Base-by-base conservation (phyloP, 2,888 invertebrate genomes). In the Deilephila porcellus region DNA sequence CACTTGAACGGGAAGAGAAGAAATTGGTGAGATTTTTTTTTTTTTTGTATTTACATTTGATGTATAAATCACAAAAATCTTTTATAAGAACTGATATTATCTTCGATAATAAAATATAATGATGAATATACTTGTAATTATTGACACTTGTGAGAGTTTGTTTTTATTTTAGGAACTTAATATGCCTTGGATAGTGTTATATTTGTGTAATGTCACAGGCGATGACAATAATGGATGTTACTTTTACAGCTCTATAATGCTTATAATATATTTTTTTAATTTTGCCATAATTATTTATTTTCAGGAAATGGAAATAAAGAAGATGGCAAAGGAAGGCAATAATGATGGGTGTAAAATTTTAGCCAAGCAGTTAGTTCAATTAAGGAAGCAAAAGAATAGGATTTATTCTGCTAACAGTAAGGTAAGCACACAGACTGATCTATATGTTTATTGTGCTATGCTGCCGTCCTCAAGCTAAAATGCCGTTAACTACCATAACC, bases 1-100 rank as follows among this genome's bases (percentile, higher is more conserved):
- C 97, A 77, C 90, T 99, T 81, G 98, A 98, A 88, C 95, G 97
- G 80, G 98, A 98, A 88, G 98, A 99, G 88, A 98, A 98, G 81
- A 98, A 98, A 95, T 90, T 99, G 89, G 98, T 97, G 90, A 90
- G 92, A 74, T n/a, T n/a, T n/a, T n/a, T n/a, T n/a, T n/a, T n/a
- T n/a, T n/a, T n/a, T n/a, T n/a, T n/a, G n/a, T n/a, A n/a, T n/a
- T 52, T 32, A 32, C 19, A 20, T 45, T 37, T n/a, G 45, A n/a
- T 20, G n/a, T 4, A 20, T 20, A 7, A 4, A 60, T 20, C 8
- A 17, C n/a, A 60, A 20, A 60, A 60, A 20, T 25, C 25, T 25
- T 20, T 60, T 29, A 60, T 14, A 25, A 60, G 11, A 25, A 25
- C 25, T 25, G 25, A 25, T 25, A 32, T 5, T 5, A 32, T 32